These are phyloP conservation scores for Drosophila persimilis DNA, from an alignment of 1,140 invertebrate species.

Conservation along the genomic window DNA sequence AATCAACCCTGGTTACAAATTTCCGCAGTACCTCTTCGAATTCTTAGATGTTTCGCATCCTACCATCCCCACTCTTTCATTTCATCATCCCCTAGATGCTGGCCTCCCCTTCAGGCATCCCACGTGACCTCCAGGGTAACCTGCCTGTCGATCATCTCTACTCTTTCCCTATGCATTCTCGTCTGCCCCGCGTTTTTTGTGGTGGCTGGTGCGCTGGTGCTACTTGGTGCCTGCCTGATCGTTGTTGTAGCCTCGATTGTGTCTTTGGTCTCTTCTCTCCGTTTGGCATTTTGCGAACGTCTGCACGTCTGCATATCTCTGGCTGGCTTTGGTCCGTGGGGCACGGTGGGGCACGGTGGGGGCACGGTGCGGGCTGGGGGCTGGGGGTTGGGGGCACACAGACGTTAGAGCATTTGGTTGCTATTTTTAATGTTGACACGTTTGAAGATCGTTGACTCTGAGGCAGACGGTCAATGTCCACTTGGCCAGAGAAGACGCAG, in stretches of 20 bases:
- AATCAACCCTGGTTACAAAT: too few relatives aligned
- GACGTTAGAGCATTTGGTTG: conserved; percentile 63
- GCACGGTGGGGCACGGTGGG: conserved; percentile 14
- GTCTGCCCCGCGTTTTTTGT: conserved; percentile 40
- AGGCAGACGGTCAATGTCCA: conserved; percentile 77
- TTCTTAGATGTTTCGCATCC: too few relatives aligned
- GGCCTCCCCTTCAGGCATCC: too few relatives aligned
- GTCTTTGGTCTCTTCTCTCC: conserved; percentile 55
- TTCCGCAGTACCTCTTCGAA: too few relatives aligned
- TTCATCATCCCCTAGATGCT: too few relatives aligned
- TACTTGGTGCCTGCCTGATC: conserved; percentile 20
- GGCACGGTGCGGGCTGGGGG: neutral
- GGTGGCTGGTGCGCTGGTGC: too few relatives aligned
- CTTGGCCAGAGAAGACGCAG: conserved; percentile 34
- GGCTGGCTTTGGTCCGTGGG: conserved; percentile 24
- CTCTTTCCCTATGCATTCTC: conserved; percentile 1
- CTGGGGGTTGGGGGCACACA: conserved; percentile 6
- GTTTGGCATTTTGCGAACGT: conserved; percentile 77
- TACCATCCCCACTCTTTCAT: too few relatives aligned
- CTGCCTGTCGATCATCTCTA: conserved; percentile 19
- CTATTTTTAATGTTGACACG: conserved; percentile 81
- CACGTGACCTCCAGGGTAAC: conserved; percentile 1
- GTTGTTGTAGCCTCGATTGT: conserved; percentile 46
- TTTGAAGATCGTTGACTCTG: conserved; percentile 78
- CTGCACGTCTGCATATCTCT: conserved; percentile 72